phyloP scores from a whole-genome alignment of 2,797 vertebrate species.

The Morus bassanus region DNA sequence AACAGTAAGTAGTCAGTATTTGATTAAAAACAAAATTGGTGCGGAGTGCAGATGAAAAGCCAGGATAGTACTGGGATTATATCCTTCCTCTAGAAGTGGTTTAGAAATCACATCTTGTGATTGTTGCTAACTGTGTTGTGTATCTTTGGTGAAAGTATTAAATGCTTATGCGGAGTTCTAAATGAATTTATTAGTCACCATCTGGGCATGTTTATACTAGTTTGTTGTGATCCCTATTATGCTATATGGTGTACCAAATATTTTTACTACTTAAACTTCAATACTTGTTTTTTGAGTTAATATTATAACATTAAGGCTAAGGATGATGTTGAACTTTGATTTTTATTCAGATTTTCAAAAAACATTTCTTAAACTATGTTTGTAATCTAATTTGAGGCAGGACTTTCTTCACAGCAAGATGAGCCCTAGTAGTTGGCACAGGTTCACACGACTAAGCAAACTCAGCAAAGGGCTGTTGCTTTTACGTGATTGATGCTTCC shows the following conservation, averaged over 20 bases:
- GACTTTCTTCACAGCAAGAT: background rate
- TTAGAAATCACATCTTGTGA: background rate
- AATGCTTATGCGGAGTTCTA: background rate
- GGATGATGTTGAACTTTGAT: background rate
- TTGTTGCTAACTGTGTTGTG: background rate
- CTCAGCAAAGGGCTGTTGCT: background rate
- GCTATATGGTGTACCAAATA: background rate
- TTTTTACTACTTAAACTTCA: background rate
- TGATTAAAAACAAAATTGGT: background rate
- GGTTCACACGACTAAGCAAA: background rate
- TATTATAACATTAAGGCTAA: background rate
- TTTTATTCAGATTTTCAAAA: too few species aligned
- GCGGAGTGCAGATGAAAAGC: background rate
- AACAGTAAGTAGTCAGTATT: background rate
- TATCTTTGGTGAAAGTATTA: background rate
- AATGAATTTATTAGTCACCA: background rate
- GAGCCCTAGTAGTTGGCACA: background rate
- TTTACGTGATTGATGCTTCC: background rate
- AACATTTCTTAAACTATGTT: too few species aligned
- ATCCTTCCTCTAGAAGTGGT: background rate
- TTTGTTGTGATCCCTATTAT: background rate
- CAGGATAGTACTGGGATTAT: background rate
- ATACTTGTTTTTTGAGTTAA: background rate
- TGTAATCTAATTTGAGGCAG: background rate
- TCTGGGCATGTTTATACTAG: background rate